These are phyloP conservation scores for Acipenser ruthenus DNA, from an alignment of 2,797 vertebrate genomes.

Conservation along the genomic window DNA sequence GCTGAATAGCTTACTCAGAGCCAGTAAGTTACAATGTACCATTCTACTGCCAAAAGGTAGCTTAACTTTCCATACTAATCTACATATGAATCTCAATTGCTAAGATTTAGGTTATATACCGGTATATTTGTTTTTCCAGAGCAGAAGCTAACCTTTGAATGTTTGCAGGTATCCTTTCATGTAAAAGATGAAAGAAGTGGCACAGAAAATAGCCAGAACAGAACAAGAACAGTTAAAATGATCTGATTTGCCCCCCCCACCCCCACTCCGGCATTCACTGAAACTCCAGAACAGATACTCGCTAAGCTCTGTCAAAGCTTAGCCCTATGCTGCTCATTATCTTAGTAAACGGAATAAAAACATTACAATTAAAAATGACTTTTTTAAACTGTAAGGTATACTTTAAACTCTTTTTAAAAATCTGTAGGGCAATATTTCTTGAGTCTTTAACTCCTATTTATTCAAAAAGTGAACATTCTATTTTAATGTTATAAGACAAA, in stretches of 20 bases:
- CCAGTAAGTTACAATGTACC: too few species aligned
- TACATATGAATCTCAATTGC: background rate
- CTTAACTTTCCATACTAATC: background rate
- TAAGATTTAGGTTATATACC: background rate
- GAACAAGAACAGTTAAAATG: background rate
- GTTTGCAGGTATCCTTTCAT: background rate
- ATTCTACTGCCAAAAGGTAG: too few species aligned
- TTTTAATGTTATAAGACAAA: background rate
- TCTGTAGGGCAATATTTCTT: too few species aligned
- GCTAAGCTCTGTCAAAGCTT: background rate
- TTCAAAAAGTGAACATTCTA: background rate
- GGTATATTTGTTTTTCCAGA: background rate
- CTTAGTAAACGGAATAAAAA: too few species aligned
- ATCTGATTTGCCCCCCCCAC: background rate
- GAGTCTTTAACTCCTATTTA: constrained; percentile 1
- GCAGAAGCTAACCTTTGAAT: background rate
- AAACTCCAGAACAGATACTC: background rate
- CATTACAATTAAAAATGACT: background rate
- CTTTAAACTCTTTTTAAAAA: too few species aligned
- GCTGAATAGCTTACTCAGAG: too few species aligned
- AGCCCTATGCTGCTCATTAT: too few species aligned
- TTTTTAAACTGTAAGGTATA: background rate
- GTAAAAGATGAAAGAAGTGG: background rate
- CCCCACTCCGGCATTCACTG: background rate
- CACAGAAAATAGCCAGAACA: background rate